phyloP scores from a whole-genome alignment of 2,888 invertebrate genomes.

The Drosophila setosimentum region DNA sequence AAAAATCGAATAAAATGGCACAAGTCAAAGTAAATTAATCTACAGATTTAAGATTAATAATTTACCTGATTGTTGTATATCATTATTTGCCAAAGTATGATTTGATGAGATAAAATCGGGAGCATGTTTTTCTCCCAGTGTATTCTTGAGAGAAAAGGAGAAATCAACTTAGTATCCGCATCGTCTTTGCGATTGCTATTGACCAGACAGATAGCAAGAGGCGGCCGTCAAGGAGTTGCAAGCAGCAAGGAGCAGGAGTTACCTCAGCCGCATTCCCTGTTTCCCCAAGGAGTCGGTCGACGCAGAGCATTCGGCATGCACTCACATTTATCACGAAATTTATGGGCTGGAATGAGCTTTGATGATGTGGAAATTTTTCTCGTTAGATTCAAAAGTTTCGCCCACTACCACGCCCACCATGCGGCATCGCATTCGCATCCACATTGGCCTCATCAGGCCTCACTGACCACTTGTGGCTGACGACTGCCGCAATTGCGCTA shows the following conservation, averaged over 20 bases:
- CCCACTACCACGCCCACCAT: constrained; percentile 32
- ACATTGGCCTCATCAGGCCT: constrained; percentile 74
- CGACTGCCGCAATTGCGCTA: constrained; percentile 53
- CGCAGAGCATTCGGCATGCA: constrained; percentile 57
- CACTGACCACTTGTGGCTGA: constrained; percentile 80
- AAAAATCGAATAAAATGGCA: neutral
- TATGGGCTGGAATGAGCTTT: constrained; percentile 85
- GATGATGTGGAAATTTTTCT: constrained; percentile 85
- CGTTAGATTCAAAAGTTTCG: constrained; percentile 82
- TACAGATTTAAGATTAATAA: no score
- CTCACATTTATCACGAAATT: constrained; percentile 84
- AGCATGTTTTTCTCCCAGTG: neutral
- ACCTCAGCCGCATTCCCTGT: constrained; percentile 4
- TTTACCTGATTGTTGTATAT: neutral
- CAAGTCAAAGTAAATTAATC: neutral
- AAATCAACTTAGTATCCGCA: constrained; percentile 68
- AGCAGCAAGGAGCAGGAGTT: constrained; percentile 22
- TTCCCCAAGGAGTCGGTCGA: constrained; percentile 51
- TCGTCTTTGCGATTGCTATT: constrained; percentile 14
- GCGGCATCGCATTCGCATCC: constrained; percentile 21
- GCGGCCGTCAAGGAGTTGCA: constrained; percentile 56
- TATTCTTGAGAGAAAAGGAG: constrained; percentile 20
- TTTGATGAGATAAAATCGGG: neutral
- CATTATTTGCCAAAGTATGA: neutral
- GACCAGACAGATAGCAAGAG: constrained; percentile 62